Evolutionary conservation across 2,888 invertebrate genomes (phyloP), one percentile per base, ranked within the genome.

Genomic region (Agapostemon virescens): DNA sequence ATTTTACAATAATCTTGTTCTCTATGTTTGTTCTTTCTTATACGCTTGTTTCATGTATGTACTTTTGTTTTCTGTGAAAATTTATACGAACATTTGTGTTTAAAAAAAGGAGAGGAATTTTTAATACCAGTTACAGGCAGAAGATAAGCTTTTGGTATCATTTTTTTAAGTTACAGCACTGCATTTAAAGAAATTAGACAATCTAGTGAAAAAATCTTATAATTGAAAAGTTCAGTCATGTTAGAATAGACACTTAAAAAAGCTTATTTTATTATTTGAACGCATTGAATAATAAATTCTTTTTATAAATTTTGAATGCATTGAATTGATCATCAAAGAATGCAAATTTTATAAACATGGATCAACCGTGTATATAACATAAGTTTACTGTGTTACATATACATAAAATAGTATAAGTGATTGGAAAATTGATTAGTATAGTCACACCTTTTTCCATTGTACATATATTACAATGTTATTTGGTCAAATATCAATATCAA

Each of bases 391-490:
- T 30, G 30, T 33, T 33, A 61, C 11, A 61, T 33, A 61, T 30
- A 58, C 33, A 7, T 36, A 63, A 36, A 63, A 63, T 33, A 63
- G 36, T 63, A 63, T 36, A 33, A 63, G 33, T 63, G 36, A 63
- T 36, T 63, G 3, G 36, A 33, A 36, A 63, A 63, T n/a, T 63
- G 20, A 63, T 63, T 63, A 63, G 36, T 63, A 63, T n/a, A 20
- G 33, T 63, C 11, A 63, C 30, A 63, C 4, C 33, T 63, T 36
- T 63, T 36, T 20, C n/a, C 63, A 33, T 63, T 63, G 36, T 66
- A 66, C 40, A 42, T 66, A 66, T 66, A 66, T 66, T 66, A 26
- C 40, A 40, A 9, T 40, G 40, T 64, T 66, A 42, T 26, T 66
- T 11, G 26, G 40, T 40, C 23, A 26, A 69, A 17, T 69, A 36